Evolutionary conservation across 2,797 vertebrate species (phyloP).

Genomic region (Lepus oiostolus): DNA sequence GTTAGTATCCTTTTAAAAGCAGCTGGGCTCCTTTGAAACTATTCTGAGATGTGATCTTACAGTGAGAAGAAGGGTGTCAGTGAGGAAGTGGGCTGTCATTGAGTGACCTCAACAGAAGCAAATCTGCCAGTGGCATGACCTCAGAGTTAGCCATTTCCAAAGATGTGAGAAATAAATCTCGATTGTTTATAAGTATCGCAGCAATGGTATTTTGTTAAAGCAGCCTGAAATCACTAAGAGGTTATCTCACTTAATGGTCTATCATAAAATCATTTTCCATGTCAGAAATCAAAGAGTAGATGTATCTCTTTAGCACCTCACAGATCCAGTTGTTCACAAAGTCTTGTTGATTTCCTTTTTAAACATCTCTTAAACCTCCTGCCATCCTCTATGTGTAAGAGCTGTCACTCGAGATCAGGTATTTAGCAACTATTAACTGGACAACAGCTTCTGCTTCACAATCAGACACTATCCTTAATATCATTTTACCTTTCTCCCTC

Average conservation of each 20-base stretch:
- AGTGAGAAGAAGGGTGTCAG: not conserved
- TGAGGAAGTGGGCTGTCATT: not conserved
- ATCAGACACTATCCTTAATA: rapidly evolving
- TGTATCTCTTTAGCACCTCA: not conserved
- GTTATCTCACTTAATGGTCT: not conserved
- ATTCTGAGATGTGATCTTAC: not conserved
- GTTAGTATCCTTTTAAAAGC: not conserved
- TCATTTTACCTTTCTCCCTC: not conserved
- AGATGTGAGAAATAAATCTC: not conserved
- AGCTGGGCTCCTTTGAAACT: not conserved
- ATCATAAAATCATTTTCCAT: not conserved
- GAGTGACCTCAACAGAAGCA: not conserved
- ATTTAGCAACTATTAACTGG: not conserved
- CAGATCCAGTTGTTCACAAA: not conserved
- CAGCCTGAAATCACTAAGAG: not conserved
- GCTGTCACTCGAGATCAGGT: not conserved
- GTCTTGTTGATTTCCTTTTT: not conserved
- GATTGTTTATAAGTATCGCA: not conserved
- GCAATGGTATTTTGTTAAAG: not conserved
- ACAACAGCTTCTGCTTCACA: not conserved
- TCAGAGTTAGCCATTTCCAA: not conserved
- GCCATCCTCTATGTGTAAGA: not conserved
- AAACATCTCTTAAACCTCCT: not conserved
- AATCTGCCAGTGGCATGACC: not conserved
- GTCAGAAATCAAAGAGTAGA: not conserved